phyloP scores from a whole-genome alignment of 2,113 vertebrate genomes.

The Elaphurus davidianus region DNA sequence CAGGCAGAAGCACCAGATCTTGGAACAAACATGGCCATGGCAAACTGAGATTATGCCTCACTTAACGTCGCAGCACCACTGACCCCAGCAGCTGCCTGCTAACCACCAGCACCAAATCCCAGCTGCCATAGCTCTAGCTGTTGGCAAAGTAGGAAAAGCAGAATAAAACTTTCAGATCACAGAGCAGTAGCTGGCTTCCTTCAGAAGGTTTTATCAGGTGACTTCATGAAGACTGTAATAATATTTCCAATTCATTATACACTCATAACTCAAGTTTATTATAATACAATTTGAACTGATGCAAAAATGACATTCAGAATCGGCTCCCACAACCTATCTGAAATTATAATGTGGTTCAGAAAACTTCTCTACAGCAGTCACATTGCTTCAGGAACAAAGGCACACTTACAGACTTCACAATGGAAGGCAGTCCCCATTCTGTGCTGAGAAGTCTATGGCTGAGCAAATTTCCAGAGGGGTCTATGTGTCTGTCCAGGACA shows the following conservation, averaged over 20 bases:
- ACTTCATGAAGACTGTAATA: conserved; percentile 44
- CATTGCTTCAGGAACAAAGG: not conserved
- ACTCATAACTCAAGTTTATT: conserved; percentile 44
- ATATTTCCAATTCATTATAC: conserved; percentile 39
- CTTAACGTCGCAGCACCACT: not conserved
- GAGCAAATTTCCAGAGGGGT: conserved; percentile 90
- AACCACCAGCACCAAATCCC: not conserved
- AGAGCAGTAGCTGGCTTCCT: not conserved
- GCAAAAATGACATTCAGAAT: conserved; percentile 38
- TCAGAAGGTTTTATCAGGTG: not conserved
- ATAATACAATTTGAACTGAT: conserved; percentile 53
- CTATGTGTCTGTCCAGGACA: conserved; percentile 90
- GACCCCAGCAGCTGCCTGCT: not conserved
- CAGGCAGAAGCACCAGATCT: not conserved
- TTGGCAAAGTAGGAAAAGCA: not conserved
- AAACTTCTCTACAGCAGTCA: conserved; percentile 5
- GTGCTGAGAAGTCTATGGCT: conserved; percentile 96
- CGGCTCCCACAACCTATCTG: conserved; percentile 48
- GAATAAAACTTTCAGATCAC: not conserved
- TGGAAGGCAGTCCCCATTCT: conserved; percentile 95
- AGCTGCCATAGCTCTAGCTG: not conserved
- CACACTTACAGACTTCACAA: conserved; percentile 93
- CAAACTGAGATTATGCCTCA: not conserved
- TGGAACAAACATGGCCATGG: not conserved
- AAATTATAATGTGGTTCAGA: conserved; percentile 34